Evolutionary conservation across 1,140 invertebrate genomes (phyloP), one percentile per base, ranked within the genome.

Genomic region (Aphaenogaster ashmeadi): DNA sequence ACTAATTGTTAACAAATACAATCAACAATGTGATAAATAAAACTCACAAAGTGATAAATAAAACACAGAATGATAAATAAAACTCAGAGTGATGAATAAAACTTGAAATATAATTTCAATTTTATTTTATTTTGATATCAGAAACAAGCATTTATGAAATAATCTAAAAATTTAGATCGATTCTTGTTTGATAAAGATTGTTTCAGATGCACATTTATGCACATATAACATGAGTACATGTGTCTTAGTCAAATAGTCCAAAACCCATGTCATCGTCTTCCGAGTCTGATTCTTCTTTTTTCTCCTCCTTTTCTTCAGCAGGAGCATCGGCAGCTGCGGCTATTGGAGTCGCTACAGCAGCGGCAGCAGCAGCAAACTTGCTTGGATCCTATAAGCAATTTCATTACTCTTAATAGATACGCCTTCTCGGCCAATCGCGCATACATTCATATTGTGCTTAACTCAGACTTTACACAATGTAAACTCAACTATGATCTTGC

Each of bases 251-350:
- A 93, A 99, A 99, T 15, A 99, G 97, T 96, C 98, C 98, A 94
- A 99, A 99, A 93, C 99, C 99, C 98, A 99, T 99, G 94, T 99
- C 98, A 92, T 99, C 99, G 94, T 99, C 99, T 92, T 98, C 98
- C 44, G 96, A 97, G 93, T 98, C 97, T 88, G 97, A 97, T 88
- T 97, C 97, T 94, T 97, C 97, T 93, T 98, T 98, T 95, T 98
- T 97, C 88, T 98, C 97, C 92, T 97, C 97, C 94, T 96, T 97
- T 88, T 96, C 97, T 89, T 96, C 96, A 80, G 96, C 96, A 64
- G 96, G 95, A 38, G 95, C 95, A 74, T 96, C 95, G 5, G 96
- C 96, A 50, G 96, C 96, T 74, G 97, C 95, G 8, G 97, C 96
- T 80, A 96, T 96, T 60, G 97, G 96, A 60, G 97, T 96, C 83